Percentiles rank a stretch among this genome's conserved stretches.
Conservation (phyloP, 2,888 invertebrate genomes). For the Seira musarum region DNA sequence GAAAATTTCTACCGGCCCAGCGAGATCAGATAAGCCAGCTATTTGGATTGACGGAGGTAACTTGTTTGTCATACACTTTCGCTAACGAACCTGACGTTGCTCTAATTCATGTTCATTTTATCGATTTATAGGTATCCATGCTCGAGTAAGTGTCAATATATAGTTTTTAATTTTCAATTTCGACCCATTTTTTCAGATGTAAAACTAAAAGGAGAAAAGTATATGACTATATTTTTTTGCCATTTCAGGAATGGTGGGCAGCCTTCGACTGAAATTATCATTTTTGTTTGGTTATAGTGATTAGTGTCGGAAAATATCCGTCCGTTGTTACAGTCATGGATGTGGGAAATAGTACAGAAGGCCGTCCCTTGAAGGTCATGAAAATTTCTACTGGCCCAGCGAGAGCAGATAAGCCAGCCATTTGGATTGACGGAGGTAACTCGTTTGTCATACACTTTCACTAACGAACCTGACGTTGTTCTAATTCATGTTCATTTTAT, state of each 20-base stretch:
- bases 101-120: constrained; percentile 5
- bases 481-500: constrained; percentile 9
- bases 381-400: constrained; percentile 71
- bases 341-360: constrained; percentile 83
- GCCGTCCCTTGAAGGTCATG: constrained; percentile 75
- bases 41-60: constrained; percentile 76
- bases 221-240: background rate
- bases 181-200: too few relatives aligned
- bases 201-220: background rate
- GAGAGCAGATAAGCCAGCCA: constrained; percentile 74
- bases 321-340: constrained; percentile 80
- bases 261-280: too few relatives aligned
- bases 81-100: background rate
- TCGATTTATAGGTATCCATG: constrained; percentile 82
- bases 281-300: too few relatives aligned
- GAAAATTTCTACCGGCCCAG: constrained; percentile 71
- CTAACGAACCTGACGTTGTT: too few relatives aligned
- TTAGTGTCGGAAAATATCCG: too few relatives aligned
- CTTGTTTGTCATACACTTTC: constrained; percentile 17
- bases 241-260: too few relatives aligned
- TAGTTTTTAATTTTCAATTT: too few relatives aligned
- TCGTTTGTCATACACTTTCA: too few relatives aligned
- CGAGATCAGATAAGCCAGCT: constrained; percentile 74
- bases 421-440: constrained; percentile 76
- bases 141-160: constrained; percentile 71